Percentiles rank a stretch among this genome's conserved stretches.
Evolutionary conservation across 2,797 vertebrate species (phyloP).

Genomic region (Chrosomus eos): DNA sequence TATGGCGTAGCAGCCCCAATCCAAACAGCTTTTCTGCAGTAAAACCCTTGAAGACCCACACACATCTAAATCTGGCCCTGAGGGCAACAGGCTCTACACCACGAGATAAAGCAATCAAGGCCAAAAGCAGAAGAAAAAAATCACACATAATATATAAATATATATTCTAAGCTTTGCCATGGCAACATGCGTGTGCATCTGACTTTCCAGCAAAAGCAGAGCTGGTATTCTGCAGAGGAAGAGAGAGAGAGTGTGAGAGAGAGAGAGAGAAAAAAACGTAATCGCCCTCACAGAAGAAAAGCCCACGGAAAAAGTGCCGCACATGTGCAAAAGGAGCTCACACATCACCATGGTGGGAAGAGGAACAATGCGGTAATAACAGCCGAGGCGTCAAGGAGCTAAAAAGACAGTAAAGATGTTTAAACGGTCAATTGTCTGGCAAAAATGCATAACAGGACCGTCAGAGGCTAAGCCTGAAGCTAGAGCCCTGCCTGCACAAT

Average conservation of each 20-base stretch:
- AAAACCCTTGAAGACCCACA: slow-evolving; percentile 87
- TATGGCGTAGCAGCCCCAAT: slow-evolving; percentile 78
- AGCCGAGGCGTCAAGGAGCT: slow-evolving; percentile 78
- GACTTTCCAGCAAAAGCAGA: slow-evolving; percentile 45
- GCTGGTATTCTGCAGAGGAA: slow-evolving; percentile 31
- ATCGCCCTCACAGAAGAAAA: slow-evolving; percentile 64
- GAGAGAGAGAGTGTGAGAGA: background rate
- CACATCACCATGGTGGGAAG: slow-evolving; percentile 74
- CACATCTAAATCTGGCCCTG: slow-evolving; percentile 86
- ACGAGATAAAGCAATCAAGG: slow-evolving; percentile 79
- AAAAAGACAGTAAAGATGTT: slow-evolving; percentile 78
- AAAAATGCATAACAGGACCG: slow-evolving; percentile 64
- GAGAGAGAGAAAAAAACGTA: background rate
- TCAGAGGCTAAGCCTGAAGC: slow-evolving; percentile 67
- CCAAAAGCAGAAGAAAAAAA: slow-evolving; percentile 71
- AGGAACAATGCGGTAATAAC: slow-evolving; percentile 80
- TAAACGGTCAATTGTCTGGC: slow-evolving; percentile 78
- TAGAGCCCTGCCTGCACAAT: slow-evolving; percentile 52
- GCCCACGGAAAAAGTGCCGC: slow-evolving; percentile 62
- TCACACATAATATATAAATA: slow-evolving; percentile 65
- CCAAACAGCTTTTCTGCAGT: slow-evolving; percentile 82
- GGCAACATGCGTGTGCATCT: slow-evolving; percentile 66
- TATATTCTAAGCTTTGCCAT: slow-evolving; percentile 83
- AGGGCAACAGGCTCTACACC: slow-evolving; percentile 83
- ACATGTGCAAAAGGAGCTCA: slow-evolving; percentile 75